phyloP scores from a whole-genome alignment of 2,797 vertebrate species.

The Adelosebastes latens region DNA sequence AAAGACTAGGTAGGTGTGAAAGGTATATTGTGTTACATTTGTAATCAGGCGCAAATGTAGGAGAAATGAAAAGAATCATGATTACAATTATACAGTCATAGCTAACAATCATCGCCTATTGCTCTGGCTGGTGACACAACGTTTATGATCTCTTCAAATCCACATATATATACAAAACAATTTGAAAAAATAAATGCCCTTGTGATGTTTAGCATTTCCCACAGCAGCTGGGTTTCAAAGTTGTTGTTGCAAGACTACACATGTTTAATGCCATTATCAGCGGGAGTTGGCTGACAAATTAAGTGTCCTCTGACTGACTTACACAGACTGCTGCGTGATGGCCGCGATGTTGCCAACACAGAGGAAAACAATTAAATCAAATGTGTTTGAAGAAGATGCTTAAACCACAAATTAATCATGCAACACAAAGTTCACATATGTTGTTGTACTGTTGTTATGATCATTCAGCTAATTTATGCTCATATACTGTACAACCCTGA shows the following conservation, averaged over 20 bases:
- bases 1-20: not conserved
- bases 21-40: not conserved
- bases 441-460: slow-evolving; percentile 9
- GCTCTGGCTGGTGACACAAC: not conserved
- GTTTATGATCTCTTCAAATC: not conserved
- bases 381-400: slow-evolving; percentile 14
- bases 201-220: not conserved
- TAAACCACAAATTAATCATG: slow-evolving; percentile 19
- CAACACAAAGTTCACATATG: slow-evolving; percentile 34
- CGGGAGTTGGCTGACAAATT: slow-evolving; percentile 25
- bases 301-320: slow-evolving; percentile 24
- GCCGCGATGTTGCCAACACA: not conserved
- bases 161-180: not conserved
- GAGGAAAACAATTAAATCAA: slow-evolving; percentile 30
- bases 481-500: not conserved
- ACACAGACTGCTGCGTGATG: slow-evolving; percentile 17
- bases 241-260: not conserved
- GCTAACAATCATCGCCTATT: not conserved
- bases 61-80: not conserved
- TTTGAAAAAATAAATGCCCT: not conserved
- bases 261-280: slow-evolving; percentile 32
- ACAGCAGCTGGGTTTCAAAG: slow-evolving; percentile 15
- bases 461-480: slow-evolving; percentile 14
- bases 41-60: not conserved
- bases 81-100: not conserved